Conservation (phyloP, 2,113 vertebrate genomes). For the Toxostoma redivivum region DNA sequence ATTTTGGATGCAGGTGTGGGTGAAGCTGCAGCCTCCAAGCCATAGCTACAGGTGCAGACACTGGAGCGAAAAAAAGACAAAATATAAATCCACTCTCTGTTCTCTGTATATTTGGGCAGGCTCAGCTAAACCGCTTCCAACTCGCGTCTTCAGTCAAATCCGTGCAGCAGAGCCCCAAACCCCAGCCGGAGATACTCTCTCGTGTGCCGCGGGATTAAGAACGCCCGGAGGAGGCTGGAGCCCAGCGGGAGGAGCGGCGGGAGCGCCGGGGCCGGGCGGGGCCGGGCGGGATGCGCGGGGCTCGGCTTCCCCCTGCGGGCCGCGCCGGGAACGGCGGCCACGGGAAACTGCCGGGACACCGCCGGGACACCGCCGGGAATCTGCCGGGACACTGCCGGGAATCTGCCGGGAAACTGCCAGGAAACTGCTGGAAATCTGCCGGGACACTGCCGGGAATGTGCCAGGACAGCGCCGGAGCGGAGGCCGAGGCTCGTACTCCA, state of each 20-base stretch:
- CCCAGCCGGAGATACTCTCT: too few relatives aligned
- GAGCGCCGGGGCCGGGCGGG: neutral
- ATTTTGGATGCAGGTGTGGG: neutral
- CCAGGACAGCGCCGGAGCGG: neutral
- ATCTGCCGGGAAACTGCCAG: too few relatives aligned
- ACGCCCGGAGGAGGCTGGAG: accelerated
- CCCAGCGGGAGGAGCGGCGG: accelerated
- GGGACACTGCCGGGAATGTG: too few relatives aligned
- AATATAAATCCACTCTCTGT: neutral
- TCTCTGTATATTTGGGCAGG: accelerated
- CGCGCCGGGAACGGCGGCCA: neutral
- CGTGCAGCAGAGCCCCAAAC: neutral
- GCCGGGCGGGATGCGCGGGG: neutral
- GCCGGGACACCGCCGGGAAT: too few relatives aligned
- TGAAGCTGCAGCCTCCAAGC: accelerated
- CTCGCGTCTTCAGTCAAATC: neutral
- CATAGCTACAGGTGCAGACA: accelerated
- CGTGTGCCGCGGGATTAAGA: too few relatives aligned
- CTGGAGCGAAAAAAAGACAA: accelerated
- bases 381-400: neutral
- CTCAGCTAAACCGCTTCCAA: neutral
- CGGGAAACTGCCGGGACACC: neutral
- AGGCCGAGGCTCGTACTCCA: accelerated
- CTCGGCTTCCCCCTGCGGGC: slow-evolving; percentile 25
- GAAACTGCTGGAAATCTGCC: too few relatives aligned